Evolutionary conservation across 2,888 invertebrate genomes (phyloP), one percentile per base, ranked within the genome.

Genomic region (Blomia tropicalis): DNA sequence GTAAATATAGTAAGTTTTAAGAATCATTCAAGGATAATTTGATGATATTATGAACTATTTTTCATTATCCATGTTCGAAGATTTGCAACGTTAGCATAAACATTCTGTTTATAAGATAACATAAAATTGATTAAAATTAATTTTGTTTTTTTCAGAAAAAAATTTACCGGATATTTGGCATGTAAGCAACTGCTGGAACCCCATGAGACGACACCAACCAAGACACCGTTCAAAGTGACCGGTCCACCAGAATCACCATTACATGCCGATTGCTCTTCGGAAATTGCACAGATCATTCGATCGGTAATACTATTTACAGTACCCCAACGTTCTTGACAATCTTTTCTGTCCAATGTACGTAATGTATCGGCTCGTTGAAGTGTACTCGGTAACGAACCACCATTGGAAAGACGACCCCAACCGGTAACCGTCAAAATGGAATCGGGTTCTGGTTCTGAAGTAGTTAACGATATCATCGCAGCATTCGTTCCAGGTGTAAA

Each of bases 171-270:
- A n/a, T n/a, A n/a, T 31, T 17, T 43, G 4, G 36, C 19, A 25
- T 56, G 5, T 29, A 60, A 44, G 43, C 60, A 60, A 19, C 3
- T 11, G 5, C 4, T 7, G 2, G 60, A 47, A 5, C 60, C 60
- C 23, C 43, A 60, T 7, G 60, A 60, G 4, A 60, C 60, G 30
- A 32, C 22, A 22, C 60, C 60, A 22, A 60, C 47, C 19, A 60
- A 22, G 7, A 53, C 19, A 2, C 60, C 60, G 32, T 60, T 51
- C 31, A 44, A 44, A 19, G 27, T 27, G 29, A 51, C 29, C 5
- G 60, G 60, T 30, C 60, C 60, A 7, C 60, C 60, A 4, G 60
- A 60, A 23, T 60, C 60, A n/a, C 47, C 60, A 60, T 60, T 60
- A 36, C 60, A 60, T 1, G 47, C 29, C 30, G 47, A 47, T 19